Evolutionary conservation across 2,888 invertebrate species (phyloP).

Genomic region (Ichneumoninae sp.): DNA sequence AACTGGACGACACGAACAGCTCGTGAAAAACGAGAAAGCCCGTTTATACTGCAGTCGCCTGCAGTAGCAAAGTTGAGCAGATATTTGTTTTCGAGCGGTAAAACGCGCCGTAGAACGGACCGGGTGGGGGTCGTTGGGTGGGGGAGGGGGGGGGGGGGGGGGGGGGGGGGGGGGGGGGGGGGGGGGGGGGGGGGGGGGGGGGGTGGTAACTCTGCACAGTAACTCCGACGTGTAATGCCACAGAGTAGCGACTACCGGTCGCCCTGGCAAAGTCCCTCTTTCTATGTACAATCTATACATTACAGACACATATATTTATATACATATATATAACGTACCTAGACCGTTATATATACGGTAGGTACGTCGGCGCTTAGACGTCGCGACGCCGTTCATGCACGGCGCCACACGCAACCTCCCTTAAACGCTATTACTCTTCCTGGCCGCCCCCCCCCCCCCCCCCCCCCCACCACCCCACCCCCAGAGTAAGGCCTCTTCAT

Average conservation of each 20-base stretch:
- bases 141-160: no score
- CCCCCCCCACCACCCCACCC: no score
- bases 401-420: constrained; percentile 83
- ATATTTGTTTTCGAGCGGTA: constrained; percentile 65
- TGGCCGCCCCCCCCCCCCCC: constrained; percentile 47
- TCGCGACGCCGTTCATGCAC: constrained; percentile 80
- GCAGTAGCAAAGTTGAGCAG: constrained; percentile 59
- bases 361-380: constrained; percentile 78
- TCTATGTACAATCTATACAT: constrained; percentile 35
- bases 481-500: constrained; percentile 23
- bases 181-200: background rate
- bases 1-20: constrained; percentile 53
- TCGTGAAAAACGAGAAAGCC: constrained; percentile 53
- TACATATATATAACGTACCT: background rate
- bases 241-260: constrained; percentile 60
- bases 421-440: constrained; percentile 77
- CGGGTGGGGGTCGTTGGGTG: background rate
- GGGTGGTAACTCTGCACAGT: constrained; percentile 21
- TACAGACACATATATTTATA: background rate
- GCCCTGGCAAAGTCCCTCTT: constrained; percentile 55
- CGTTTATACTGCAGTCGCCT: constrained; percentile 13
- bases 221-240: constrained; percentile 54
- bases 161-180: background rate
- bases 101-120: constrained; percentile 24
- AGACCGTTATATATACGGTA: constrained; percentile 38